A percentile compares a stretch with the other conserved stretches of the same genome.
These are phyloP conservation scores for Sinella curviseta DNA, from an alignment of 1,140 invertebrate genomes.

Conservation along the genomic window DNA sequence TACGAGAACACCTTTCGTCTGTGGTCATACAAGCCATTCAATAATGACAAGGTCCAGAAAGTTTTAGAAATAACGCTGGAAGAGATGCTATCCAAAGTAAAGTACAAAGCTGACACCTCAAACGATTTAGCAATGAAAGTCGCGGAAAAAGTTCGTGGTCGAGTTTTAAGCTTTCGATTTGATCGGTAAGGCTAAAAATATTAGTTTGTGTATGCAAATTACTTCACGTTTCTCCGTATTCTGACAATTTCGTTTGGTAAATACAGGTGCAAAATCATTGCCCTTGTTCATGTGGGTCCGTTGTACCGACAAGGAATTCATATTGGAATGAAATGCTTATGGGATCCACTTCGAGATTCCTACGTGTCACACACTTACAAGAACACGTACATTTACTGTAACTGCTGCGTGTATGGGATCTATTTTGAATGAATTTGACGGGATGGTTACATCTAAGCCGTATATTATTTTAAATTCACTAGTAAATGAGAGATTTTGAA, in stretches of 20 bases:
- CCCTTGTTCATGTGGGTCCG: slow-evolving; percentile 23
- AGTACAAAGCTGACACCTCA: slow-evolving; percentile 22
- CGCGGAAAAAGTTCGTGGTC: slow-evolving; percentile 34
- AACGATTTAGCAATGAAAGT: slow-evolving; percentile 5
- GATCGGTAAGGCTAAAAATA: slow-evolving; percentile 23
- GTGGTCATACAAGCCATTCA: slow-evolving; percentile 5
- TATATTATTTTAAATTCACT: too few species aligned
- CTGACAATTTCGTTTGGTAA: background rate
- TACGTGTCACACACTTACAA: slow-evolving; percentile 31
- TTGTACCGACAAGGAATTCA: slow-evolving; percentile 37
- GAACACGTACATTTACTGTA: slow-evolving; percentile 26
- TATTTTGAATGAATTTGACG: slow-evolving; percentile 32
- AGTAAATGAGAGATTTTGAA: too few species aligned
- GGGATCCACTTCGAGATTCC: slow-evolving; percentile 34
- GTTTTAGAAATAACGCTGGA: slow-evolving; percentile 28
- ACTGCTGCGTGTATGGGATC: slow-evolving; percentile 28
- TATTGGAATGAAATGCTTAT: slow-evolving; percentile 31
- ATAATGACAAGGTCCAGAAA: background rate
- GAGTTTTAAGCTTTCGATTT: slow-evolving; percentile 32
- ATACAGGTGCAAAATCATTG: slow-evolving; percentile 38
- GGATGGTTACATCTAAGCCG: too few species aligned
- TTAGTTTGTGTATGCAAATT: too few species aligned
- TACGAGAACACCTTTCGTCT: slow-evolving; percentile 35
- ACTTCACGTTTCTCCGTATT: too few species aligned
- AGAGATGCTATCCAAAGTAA: slow-evolving; percentile 31